Base-by-base conservation (phyloP, 2,888 invertebrate genomes). In the Eucera pruinosa region DNA sequence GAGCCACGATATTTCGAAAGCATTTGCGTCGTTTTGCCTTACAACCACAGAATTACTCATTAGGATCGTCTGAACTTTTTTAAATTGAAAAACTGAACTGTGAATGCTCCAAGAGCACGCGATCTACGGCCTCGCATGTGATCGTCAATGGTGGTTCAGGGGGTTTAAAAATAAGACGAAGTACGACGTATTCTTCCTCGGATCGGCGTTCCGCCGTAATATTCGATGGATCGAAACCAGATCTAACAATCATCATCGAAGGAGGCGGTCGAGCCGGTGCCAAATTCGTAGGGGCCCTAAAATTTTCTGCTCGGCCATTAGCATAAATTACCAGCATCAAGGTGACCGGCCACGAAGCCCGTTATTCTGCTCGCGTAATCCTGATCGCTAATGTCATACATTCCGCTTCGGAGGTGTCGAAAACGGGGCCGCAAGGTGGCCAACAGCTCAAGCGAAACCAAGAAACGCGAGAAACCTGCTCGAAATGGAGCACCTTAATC, bases 261-360 rank as follows among this genome's bases (percentile, higher is more conserved):
- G n/a, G 55, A 60, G 72, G 76, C 50, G 72, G 67, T 47, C 27
- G 48, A 61, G 78, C 74, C 73, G 82, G 76, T 81, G 77, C 78
- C 71, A 74, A 80, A 82, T 83, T 81, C 67, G 71, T 48, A 76
- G 73, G 75, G 78, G 78, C 80, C 83, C 82, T 76, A 78, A 81
- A 83, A 74, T 78, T 80, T 71, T 66, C 58, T 80, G 82, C 79
- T 72, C 77, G 83, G 69, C 84, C 84, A 90, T 90, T 90, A 89
- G 89, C 90, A 90, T 90, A 90, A 88, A 89, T 90, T 90, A 89
- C 73, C 79, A 67, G 80, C 67, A 80, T 74, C 80, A 83, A 83
- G 84, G 85, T 81, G 85, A 85, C 84, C 83, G 72, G 67, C 58
- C 75, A 61, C 62, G 73, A 54, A 66, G 70, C 77, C 83, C 64